Percentiles rank a stretch among this genome's conserved stretches.
Conservation (phyloP, 2,113 vertebrate species). For the Ranitomeya imitator region DNA sequence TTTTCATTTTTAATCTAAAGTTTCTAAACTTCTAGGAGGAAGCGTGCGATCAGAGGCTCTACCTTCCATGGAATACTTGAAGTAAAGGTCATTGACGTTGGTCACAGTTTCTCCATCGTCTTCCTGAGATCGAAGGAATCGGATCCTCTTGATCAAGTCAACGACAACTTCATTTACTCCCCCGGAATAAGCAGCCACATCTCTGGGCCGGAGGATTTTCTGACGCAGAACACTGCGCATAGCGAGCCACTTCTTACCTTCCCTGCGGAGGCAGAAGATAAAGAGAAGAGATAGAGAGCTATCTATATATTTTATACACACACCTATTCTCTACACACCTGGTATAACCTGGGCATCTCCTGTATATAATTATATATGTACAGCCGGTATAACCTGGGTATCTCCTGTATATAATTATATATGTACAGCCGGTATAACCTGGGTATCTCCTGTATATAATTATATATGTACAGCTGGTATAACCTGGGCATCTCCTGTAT, state of each 20-base stretch:
- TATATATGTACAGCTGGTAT: background rate
- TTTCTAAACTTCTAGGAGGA: no score
- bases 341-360: background rate
- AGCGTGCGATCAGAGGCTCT: background rate
- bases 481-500: background rate
- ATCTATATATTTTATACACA: no score
- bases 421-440: background rate
- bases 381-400: background rate
- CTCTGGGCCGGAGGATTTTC: conserved; percentile 86
- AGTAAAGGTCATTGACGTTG: conserved; percentile 90
- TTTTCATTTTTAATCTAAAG: no score
- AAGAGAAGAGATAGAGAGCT: no score
- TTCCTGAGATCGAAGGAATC: conserved; percentile 72
- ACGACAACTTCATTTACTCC: conserved; percentile 83
- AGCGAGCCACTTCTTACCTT: conserved; percentile 88
- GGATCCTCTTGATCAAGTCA: conserved; percentile 83
- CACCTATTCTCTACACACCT: background rate
- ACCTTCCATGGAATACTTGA: conserved; percentile 97
- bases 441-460: background rate
- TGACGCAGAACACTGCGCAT: conserved; percentile 89
- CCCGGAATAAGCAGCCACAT: conserved; percentile 82
- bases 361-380: background rate
- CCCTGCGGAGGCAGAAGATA: conserved; percentile 61
- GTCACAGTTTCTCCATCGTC: conserved; percentile 76
- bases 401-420: background rate